These are phyloP conservation scores for Ditula angustiorana DNA, from an alignment of 2,888 invertebrate genomes.

Conservation along the genomic window DNA sequence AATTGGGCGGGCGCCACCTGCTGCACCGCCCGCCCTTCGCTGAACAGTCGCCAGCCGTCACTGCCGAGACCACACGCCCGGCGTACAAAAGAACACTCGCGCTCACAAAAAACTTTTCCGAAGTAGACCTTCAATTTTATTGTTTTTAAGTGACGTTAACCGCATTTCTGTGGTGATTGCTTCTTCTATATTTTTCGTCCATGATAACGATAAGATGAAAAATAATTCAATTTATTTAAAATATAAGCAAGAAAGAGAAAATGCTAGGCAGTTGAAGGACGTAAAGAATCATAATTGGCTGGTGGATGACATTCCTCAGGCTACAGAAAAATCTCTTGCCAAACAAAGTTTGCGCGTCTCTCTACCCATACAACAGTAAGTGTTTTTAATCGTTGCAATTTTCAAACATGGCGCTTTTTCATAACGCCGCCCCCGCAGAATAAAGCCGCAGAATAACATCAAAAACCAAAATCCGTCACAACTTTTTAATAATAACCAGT, in stretches of 20 bases:
- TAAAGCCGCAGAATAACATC: no score
- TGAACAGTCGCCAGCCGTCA: background rate
- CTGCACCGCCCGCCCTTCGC: background rate
- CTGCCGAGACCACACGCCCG: background rate
- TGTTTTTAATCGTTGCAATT: background rate
- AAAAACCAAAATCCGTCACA: no score
- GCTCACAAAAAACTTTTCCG: background rate
- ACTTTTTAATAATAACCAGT: no score
- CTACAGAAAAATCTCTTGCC: background rate
- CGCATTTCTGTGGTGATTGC: no score
- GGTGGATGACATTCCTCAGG: background rate
- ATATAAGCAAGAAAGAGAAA: background rate
- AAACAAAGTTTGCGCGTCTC: background rate
- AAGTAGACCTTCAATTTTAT: no score
- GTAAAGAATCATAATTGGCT: background rate
- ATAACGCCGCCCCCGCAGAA: no score
- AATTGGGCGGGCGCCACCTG: constrained; percentile 5
- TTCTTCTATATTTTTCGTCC: no score
- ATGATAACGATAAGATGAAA: background rate
- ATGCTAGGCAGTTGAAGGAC: background rate
- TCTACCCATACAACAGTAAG: background rate
- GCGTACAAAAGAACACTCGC: background rate
- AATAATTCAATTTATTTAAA: background rate
- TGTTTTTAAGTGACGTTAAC: background rate
- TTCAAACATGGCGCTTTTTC: no score